Base-by-base conservation (phyloP, 2,888 invertebrate species). In the Cheilosia vulpina region DNA sequence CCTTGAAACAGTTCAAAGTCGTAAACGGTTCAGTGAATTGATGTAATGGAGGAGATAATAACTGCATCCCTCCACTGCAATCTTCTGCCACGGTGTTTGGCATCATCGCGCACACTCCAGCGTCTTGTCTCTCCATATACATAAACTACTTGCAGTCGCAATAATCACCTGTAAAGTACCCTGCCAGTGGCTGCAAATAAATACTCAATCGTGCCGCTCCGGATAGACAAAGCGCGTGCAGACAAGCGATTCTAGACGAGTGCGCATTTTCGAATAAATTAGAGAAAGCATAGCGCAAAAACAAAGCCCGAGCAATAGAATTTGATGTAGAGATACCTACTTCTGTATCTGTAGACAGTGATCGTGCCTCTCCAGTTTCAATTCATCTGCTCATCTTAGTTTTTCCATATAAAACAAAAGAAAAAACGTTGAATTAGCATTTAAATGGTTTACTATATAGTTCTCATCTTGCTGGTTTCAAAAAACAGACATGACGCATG, bases 1-100 rank as follows among this genome's bases (percentile, higher is more conserved):
- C 91, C 91, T 91, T 91, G 91, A 91, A 91, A 92, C 91, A 91
- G 91, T 91, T 91, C 91, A 91, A 91, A 91, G 92, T 89, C 89
- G 90, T 91, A 90, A 92, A 91, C 90, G 91, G 91, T 92, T 91
- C 91, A 91, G 91, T 91, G 91, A 91, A 91, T 91, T 90, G 89
- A 91, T 84, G 65, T 69, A 75, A 80, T 62, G 58, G 34, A 72
- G 19, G 63, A 87, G 72, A 78, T 78, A 79, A 72, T 53, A 72
- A 38, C 47, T 78, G 78, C 83, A 83, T 83, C 78, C 65, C 71
- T 72, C 45, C 34, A 47, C 53, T 72, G 82, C 71, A 72, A 66
- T 82, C 68, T 68, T 57, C 60, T 62, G 52, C 13, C 21, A 66
- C 62, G 69, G 38, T 38, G 11, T 38, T 58, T 76, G 82, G 72